phyloP scores from a whole-genome alignment of 1,140 invertebrate species.

The Conus betulinus region DNA sequence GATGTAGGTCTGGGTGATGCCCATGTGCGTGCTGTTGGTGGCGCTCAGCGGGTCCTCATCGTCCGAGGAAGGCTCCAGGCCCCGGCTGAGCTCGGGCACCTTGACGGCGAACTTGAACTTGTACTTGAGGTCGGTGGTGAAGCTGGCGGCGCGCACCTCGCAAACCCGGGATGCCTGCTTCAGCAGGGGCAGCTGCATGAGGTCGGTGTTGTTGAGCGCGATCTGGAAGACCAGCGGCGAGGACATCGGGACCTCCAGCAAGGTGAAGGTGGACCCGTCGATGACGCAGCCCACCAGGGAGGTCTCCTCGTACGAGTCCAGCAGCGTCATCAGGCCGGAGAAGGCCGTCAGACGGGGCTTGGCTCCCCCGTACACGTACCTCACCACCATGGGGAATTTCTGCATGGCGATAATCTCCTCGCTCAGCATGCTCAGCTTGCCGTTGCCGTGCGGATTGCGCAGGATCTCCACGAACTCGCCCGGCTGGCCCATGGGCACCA shows the following conservation, averaged over 20 bases:
- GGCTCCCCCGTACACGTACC: slow-evolving; percentile 49
- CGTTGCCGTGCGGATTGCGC: slow-evolving; percentile 35
- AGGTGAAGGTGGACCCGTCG: slow-evolving; percentile 41
- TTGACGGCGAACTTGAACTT: slow-evolving; percentile 53
- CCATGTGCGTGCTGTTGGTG: slow-evolving; percentile 47
- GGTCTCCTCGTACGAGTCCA: slow-evolving; percentile 54
- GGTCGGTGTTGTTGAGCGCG: slow-evolving; percentile 51
- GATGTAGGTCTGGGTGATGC: slow-evolving; percentile 50
- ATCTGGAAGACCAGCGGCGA: slow-evolving; percentile 54
- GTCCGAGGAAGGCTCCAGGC: neutral
- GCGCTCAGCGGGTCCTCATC: slow-evolving; percentile 46
- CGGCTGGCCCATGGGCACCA: slow-evolving; percentile 23
- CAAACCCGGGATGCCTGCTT: slow-evolving; percentile 44
- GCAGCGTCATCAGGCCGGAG: slow-evolving; percentile 52
- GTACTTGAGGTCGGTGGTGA: slow-evolving; percentile 49
- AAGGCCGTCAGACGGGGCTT: slow-evolving; percentile 48
- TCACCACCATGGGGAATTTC: slow-evolving; percentile 52
- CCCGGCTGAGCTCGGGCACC: slow-evolving; percentile 29
- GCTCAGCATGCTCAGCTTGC: slow-evolving; percentile 43
- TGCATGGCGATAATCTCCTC: slow-evolving; percentile 44
- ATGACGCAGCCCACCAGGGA: slow-evolving; percentile 52
- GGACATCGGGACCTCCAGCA: slow-evolving; percentile 52
- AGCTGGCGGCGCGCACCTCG: slow-evolving; percentile 31
- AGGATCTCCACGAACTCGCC: slow-evolving; percentile 19
- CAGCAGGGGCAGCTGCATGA: slow-evolving; percentile 44